phyloP scores from a whole-genome alignment of 2,888 invertebrate species.

The Drosophila suboccidentalis region DNA sequence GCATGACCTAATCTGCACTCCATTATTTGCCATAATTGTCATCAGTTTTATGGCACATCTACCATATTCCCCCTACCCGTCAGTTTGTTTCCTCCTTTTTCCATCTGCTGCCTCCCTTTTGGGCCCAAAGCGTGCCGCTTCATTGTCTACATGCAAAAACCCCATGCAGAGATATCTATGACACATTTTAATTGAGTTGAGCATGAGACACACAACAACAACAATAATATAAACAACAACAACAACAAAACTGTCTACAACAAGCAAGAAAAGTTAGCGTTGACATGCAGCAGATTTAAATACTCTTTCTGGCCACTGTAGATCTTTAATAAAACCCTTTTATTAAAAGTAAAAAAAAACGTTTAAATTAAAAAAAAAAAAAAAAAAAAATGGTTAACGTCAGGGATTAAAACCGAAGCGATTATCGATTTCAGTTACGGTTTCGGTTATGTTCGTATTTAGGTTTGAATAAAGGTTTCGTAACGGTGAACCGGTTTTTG shows the following conservation, averaged over 20 bases:
- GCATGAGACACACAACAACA: conserved; percentile 18
- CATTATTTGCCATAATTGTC: conserved; percentile 59
- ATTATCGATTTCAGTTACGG: no score
- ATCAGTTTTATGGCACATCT: conserved; percentile 45
- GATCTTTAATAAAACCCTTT: no score
- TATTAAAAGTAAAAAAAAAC: no score
- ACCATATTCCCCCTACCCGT: background rate
- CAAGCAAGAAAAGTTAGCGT: background rate
- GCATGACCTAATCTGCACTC: conserved; percentile 66
- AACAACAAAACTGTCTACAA: conserved; percentile 4
- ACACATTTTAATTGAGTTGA: conserved; percentile 56
- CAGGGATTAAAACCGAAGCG: no score
- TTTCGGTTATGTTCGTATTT: no score
- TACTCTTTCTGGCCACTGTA: background rate
- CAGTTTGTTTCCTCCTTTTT: background rate
- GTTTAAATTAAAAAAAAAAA: no score
- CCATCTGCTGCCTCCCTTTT: background rate
- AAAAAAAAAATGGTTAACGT: no score
- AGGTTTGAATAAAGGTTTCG: no score
- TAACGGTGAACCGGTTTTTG: no score
- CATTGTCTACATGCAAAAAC: conserved; percentile 1
- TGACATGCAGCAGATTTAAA: background rate
- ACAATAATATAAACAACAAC: conserved; percentile 1
- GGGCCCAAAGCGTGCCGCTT: conserved; percentile 3
- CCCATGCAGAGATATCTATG: conserved; percentile 24